These are phyloP conservation scores for Buteo buteo DNA, from an alignment of 2,113 vertebrate genomes.

Conservation along the genomic window DNA sequence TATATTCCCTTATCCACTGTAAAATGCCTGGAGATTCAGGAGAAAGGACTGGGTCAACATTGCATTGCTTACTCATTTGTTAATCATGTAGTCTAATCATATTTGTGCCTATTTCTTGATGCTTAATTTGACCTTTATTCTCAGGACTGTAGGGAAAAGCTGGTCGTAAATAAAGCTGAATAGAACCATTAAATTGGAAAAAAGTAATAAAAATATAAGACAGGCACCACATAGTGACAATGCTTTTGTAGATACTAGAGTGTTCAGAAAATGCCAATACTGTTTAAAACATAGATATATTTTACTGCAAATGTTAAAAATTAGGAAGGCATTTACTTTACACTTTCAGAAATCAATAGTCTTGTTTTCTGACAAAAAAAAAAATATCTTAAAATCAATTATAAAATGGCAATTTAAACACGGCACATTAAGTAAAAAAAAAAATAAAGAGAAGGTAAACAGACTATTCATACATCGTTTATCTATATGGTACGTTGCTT, in stretches of 20 bases:
- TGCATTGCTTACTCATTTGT: neutral
- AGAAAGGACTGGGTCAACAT: neutral
- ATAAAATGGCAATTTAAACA: neutral
- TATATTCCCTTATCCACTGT: neutral
- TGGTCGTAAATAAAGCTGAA: neutral
- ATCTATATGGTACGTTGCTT: neutral
- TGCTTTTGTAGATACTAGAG: neutral
- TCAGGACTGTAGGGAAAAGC: neutral
- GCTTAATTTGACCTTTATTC: neutral
- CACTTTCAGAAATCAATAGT: neutral
- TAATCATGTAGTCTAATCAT: neutral
- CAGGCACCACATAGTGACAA: neutral
- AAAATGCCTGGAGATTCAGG: neutral
- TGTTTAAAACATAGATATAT: neutral
- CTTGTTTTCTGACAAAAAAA: neutral
- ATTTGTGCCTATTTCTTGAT: neutral
- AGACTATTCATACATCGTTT: neutral
- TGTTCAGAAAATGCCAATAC: neutral
- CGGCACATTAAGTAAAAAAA: neutral
- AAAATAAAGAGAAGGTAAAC: neutral
- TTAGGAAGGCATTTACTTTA: neutral
- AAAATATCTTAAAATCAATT: neutral
- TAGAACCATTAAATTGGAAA: neutral
- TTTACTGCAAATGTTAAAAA: neutral
- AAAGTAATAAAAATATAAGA: neutral